Evolutionary conservation across 2,888 invertebrate genomes (phyloP), one percentile per base, ranked within the genome.

Genomic region (Drosophila prostipennis): DNA sequence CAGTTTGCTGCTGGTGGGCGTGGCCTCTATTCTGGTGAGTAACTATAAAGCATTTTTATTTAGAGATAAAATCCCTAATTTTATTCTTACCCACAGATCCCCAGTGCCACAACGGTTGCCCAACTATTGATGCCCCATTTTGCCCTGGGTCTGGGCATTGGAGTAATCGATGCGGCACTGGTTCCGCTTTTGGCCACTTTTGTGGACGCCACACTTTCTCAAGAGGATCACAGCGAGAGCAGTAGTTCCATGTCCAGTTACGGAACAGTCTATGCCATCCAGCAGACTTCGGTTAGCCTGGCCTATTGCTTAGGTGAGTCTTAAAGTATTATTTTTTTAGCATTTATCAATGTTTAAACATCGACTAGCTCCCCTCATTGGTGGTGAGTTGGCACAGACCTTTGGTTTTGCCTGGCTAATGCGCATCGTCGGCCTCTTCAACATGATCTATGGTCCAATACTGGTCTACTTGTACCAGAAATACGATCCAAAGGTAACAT

Each of bases 261-360:
- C 89, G 96, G 96, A 4, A 94, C 94, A 1, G 95, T 96, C n/a
- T 97, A 97, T 90, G 95, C 97, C 55, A 93, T 97, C 58, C 96
- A 96, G 82, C 97, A 97, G 92, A 94, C 95, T 14, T 95, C 96
- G 5, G 96, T 96, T 46, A 95, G 96, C 80, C 92, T 96, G 51
- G 96, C 96, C 23, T 97, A 97, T 90, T 95, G 95, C 34, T 91
- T 96, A 49, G 96, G 96, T 95, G 91, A 70, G 72, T 14, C 1
- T 14, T 11, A 0, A 1, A 3, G 0, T 29, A 26, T 11, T 0
- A n/a, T 8, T n/a, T 13, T 14, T 7, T 43, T 11, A 6, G 10
- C 8, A 10, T 13, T 0, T n/a, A 6, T 1, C 6, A 2, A 11
- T 13, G 7, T 7, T 0, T 7, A 5, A 11, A 3, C 19, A n/a